Evolutionary conservation across 2,888 invertebrate genomes (phyloP), one percentile per base, ranked within the genome.

Genomic region (Trachelus troglodyta): DNA sequence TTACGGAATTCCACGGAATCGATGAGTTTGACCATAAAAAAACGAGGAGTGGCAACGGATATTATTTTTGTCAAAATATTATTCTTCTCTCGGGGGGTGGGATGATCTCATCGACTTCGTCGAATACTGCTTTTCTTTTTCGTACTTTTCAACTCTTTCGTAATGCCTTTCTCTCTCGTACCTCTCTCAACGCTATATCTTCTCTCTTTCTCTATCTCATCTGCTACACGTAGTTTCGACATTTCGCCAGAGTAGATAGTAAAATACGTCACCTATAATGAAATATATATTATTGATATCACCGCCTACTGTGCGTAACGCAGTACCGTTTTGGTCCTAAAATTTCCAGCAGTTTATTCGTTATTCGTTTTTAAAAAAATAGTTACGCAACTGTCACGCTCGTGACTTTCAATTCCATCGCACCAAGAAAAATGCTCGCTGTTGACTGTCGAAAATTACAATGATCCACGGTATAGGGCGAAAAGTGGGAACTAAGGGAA

Each of bases 61-160:
- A 56, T 56, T 23, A 23, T 56, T 6, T 56, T 56, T 56, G 23
- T 56, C 6, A 56, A 56, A 23, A 56, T 56, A 56, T 56, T 56
- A 6, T 56, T 56, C 23, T 56, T 56, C 6, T 56, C 40, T 23
- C 11, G 1, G 3, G 3, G 12, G 1, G 2, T 9, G 56, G 23
- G 9, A 23, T 23, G 23, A 56, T 87, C 86, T 88, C 85, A 76
- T 76, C 81, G 76, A 69, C 73, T 77, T 81, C 77, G 76, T 75
- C 68, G 68, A 74, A 15, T 81, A 74, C 77, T 79, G 30, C 77
- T 75, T 78, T 77, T 76, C 31, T 73, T 75, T 68, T 34, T 74
- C n/a, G 76, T 75, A 35, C 23, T 34, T 34, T 69, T 75, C 37
- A 56, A 2, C 23, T 9, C 23, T 56, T 56, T 56, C 23, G 56